These are phyloP conservation scores for Anguilla marmorata DNA, from an alignment of 2,797 vertebrate species.

Conservation along the genomic window DNA sequence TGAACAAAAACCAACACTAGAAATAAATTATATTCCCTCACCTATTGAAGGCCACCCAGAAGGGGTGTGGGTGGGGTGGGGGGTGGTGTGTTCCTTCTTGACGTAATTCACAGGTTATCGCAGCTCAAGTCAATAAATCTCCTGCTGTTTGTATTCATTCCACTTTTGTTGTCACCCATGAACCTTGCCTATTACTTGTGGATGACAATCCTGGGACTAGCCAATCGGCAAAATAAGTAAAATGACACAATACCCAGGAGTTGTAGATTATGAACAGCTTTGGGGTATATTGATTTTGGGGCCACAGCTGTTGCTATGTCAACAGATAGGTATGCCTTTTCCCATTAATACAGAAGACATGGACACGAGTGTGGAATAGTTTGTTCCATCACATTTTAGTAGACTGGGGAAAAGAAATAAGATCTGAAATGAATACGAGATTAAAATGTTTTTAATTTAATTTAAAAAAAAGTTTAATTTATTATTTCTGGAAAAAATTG, in stretches of 20 bases:
- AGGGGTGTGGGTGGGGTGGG: neutral
- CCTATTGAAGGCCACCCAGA: slow-evolving; percentile 17
- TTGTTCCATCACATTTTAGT: neutral
- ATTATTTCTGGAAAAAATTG: neutral
- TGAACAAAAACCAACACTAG: neutral
- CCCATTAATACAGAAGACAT: neutral
- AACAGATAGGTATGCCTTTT: neutral
- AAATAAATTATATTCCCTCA: slow-evolving; percentile 14
- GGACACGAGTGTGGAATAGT: neutral
- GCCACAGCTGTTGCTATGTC: neutral
- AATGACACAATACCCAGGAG: neutral
- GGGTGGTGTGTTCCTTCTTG: neutral
- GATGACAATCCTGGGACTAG: neutral
- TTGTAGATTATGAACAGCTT: slow-evolving; percentile 5
- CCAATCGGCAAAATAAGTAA: neutral
- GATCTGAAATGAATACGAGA: neutral
- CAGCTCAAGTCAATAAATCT: slow-evolving; percentile 23
- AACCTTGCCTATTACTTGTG: neutral
- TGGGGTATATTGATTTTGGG: neutral
- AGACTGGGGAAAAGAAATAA: neutral
- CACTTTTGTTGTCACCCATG: neutral
- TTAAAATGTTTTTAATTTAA: neutral
- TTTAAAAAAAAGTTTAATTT: neutral
- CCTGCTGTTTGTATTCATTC: slow-evolving; percentile 6
- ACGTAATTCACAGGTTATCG: slow-evolving; percentile 17